phyloP scores from a whole-genome alignment of 2,797 vertebrate genomes.

The Valencia hispanica region DNA sequence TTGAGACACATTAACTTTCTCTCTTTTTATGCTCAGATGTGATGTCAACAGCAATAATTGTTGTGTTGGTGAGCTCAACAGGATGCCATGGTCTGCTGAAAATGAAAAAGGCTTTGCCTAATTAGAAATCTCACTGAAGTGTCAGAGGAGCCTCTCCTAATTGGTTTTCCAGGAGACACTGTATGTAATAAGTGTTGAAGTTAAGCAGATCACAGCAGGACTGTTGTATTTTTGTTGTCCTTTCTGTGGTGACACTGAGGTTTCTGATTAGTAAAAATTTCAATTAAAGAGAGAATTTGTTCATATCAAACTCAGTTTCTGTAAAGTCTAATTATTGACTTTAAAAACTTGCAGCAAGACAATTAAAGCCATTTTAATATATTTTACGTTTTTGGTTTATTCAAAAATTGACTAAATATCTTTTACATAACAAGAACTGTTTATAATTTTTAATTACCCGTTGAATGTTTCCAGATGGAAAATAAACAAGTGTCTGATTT shows the following conservation, averaged over 20 bases:
- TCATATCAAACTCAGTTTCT: neutral
- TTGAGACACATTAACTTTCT: slow-evolving; percentile 25
- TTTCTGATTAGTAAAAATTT: neutral
- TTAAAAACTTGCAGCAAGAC: neutral
- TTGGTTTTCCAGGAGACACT: slow-evolving; percentile 10
- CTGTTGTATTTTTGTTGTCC: neutral
- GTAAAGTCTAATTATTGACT: neutral
- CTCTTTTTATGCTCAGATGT: slow-evolving; percentile 6
- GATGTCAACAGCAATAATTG: slow-evolving; percentile 33
- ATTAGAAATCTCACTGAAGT: slow-evolving; percentile 13
- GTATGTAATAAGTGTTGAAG: slow-evolving; percentile 1
- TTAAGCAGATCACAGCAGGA: slow-evolving; percentile 6
- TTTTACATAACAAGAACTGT: neutral
- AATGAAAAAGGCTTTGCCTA: slow-evolving; percentile 1
- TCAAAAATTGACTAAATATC: neutral
- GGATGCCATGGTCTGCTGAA: slow-evolving; percentile 4
- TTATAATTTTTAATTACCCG: neutral
- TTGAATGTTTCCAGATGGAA: neutral
- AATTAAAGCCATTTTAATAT: neutral
- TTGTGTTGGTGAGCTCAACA: slow-evolving; percentile 1
- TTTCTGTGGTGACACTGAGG: neutral
- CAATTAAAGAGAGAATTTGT: neutral
- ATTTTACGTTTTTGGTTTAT: neutral
- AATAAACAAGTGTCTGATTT: neutral
- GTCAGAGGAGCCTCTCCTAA: slow-evolving; percentile 11